Evolutionary conservation across 2,113 vertebrate species (phyloP), one percentile per base, ranked within the genome.

Genomic region (Ailuropoda melanoleuca): DNA sequence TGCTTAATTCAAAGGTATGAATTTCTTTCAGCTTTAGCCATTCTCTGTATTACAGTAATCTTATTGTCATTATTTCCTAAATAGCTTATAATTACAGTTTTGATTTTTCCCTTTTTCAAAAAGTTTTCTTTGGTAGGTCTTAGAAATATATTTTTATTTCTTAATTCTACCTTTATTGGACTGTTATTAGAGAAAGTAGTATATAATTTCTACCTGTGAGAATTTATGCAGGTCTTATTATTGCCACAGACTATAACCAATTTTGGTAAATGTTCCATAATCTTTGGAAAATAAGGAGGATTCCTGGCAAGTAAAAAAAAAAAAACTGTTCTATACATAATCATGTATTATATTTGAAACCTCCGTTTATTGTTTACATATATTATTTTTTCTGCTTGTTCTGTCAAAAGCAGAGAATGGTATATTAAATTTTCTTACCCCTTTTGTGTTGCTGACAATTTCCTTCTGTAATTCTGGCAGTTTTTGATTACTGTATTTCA

Each of bases 31-130:
- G 37, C 15, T 46, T 56, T 72, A 56, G 55, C 15, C 6, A 46
- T 93, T 95, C 95, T 82, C 56, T 37, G 0, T 83, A 70, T 87
- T 84, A 88, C 37, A 85, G 43, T 80, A 66, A 93, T 95, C n/a
- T 95, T 66, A 91, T 37, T 66, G 55, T 92, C 80, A 84, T 93
- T 97, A 95, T 92, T 91, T 96, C 91, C 55, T 66, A 88, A 90
- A 60, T 77, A 77, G 50, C 21, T 75, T 96, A 26, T 84, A 94
- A 95, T 81, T 94, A 74, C 24, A 93, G 80, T 81, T 95, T 93
- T 96, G 53, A 93, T 58, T 97, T 97, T 96, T 34, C 17, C 64
- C 53, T 90, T 96, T 82, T 62, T 13, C 18, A 86, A 86, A 86
- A 88, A 13, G 3, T 39, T 93, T 95, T 91, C 56, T 70, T 91